Base-by-base conservation (phyloP, 2,888 invertebrate genomes). In the Cerceris ruficornis region DNA sequence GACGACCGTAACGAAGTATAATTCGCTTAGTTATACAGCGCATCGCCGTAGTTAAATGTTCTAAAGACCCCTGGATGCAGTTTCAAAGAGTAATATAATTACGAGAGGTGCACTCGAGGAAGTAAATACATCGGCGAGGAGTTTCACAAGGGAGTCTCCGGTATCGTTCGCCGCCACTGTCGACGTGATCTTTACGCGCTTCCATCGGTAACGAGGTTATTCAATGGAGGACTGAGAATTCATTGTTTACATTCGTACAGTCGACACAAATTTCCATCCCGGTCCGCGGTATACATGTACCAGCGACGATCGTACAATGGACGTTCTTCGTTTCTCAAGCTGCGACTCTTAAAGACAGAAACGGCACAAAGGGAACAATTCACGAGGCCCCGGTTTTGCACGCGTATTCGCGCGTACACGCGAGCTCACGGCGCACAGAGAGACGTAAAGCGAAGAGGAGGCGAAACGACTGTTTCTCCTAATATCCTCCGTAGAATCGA, bases 41-140 rank as follows among this genome's bases (percentile, higher is more conserved):
- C 60, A 58, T 67, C 74, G 76, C 68, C 49, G 62, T 54, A 54
- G 72, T 61, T 79, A 60, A 52, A 67, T 71, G 70, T 69, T 80
- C 77, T 69, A 75, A 84, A 75, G 69, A 79, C 64, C 67, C 58
- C 60, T 54, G 75, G 75, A 57, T 61, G 59, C 69, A 76, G 77
- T 80, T 86, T 59, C 75, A 76, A 84, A 87, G 81, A 78, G 81
- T 82, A 85, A 85, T 83, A 81, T 85, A 86, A 87, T 88, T 88
- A 87, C 74, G 60, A 59, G 70, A 46, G 65, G 68, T 59, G 73
- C 75, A 80, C 72, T 74, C 80, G 82, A 69, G 74, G 77, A 70
- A 74, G 83, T 58, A 77, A 77, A 75, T 75, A 77, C 80, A 77
- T 72, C 73, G 82, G 55, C 41, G 54, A 65, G n/a, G 58, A 49